A percentile compares a stretch with the other conserved stretches of the same genome.
These are phyloP conservation scores for Drosophila lacicola DNA, from an alignment of 2,888 invertebrate species.

Conservation along the genomic window DNA sequence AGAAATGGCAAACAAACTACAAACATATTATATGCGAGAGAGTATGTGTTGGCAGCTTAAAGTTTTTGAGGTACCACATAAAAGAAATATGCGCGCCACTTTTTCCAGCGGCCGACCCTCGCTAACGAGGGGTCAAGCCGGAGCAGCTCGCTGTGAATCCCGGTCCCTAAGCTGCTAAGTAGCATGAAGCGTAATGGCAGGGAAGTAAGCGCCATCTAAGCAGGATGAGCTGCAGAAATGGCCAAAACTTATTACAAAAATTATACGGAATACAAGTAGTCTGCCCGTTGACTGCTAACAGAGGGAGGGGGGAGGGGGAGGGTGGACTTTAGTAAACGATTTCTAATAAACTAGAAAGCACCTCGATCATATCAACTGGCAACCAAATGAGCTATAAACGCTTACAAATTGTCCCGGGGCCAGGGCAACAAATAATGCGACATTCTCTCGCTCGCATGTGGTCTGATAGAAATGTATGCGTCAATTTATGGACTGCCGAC, in stretches of 20 bases:
- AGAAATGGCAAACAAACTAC: conserved; percentile 36
- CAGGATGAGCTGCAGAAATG: conserved; percentile 76
- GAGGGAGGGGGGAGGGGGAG: too few species aligned
- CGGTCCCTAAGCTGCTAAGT: conserved; percentile 68
- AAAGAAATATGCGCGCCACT: conserved; percentile 65
- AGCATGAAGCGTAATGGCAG: conserved; percentile 68
- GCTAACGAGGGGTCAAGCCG: conserved; percentile 52
- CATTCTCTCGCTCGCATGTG: conserved; percentile 26
- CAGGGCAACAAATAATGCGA: conserved; percentile 27
- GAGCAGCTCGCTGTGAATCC: conserved; percentile 4
- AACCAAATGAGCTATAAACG: conserved; percentile 77
- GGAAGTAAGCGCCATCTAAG: conserved; percentile 74
- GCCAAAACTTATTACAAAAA: conserved; percentile 78
- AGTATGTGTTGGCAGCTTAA: conserved; percentile 55
- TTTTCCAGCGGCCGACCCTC: conserved; percentile 36
- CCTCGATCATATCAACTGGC: conserved; percentile 65
- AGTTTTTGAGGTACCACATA: conserved; percentile 74
- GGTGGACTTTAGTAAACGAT: conserved; percentile 37
- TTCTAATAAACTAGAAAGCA: conserved; percentile 45
- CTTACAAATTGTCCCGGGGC: conserved; percentile 38
- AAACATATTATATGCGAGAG: conserved; percentile 36
- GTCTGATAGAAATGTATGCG: conserved; percentile 70
- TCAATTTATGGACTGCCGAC: conserved; percentile 68
- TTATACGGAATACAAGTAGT: conserved; percentile 58
- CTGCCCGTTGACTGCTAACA: neutral